Percentiles rank a stretch among this genome's conserved stretches.
phyloP scores from a whole-genome alignment of 2,797 vertebrate species.

The Lepus oiostolus region DNA sequence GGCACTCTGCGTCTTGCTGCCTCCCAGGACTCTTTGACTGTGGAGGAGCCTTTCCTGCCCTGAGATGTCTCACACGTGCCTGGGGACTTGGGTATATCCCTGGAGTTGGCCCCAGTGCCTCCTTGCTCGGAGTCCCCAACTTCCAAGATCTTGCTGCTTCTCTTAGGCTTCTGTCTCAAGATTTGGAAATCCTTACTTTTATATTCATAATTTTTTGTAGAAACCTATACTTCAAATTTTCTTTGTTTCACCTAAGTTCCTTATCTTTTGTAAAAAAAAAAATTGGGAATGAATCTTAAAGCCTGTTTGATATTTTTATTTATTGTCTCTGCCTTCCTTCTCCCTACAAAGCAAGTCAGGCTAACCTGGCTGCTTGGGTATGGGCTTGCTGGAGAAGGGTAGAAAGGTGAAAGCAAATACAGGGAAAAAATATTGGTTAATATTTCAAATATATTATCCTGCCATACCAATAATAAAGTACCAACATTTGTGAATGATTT shows the following conservation, averaged over 20 bases:
- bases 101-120: neutral
- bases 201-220: neutral
- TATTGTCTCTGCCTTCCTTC: neutral
- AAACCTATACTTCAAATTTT: neutral
- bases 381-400: neutral
- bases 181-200: slow-evolving; percentile 12
- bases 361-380: neutral
- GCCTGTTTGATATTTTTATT: neutral
- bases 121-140: neutral
- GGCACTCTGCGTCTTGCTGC: neutral
- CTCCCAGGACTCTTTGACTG: neutral
- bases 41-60: neutral
- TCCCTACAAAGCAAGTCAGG: neutral
- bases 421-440: slow-evolving; percentile 5
- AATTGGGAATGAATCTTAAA: neutral
- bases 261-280: neutral
- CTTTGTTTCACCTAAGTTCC: neutral
- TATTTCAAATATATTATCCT: slow-evolving; percentile 62
- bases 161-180: neutral
- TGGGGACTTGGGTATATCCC: neutral
- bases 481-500: slow-evolving; percentile 62
- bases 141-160: neutral
- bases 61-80: neutral
- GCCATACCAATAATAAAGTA: slow-evolving; percentile 63
- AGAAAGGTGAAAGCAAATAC: slow-evolving; percentile 52